Conservation (phyloP, 2,888 invertebrate genomes). For the Nephrotoma appendiculata region DNA sequence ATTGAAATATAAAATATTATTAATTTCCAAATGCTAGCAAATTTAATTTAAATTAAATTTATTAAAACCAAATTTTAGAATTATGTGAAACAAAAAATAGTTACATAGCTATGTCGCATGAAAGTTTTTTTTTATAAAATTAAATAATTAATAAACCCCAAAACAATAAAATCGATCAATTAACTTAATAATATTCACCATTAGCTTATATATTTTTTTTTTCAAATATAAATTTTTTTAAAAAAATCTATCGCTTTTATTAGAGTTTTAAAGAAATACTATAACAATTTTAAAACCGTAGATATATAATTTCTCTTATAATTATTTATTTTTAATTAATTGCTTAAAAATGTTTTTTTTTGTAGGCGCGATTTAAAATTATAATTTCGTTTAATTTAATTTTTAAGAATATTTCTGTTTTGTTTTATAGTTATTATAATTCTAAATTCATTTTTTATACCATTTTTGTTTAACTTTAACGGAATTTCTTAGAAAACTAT, state of each 20-base stretch:
- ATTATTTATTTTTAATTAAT: background rate
- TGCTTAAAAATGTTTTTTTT: background rate
- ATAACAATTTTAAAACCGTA: conserved; percentile 12
- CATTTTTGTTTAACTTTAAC: background rate
- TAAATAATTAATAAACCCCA: background rate
- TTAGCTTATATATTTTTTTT: background rate
- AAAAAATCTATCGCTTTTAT: background rate
- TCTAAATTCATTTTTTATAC: conserved; percentile 3
- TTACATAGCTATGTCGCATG: background rate
- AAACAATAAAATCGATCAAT: background rate
- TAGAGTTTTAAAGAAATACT: conserved; percentile 4
- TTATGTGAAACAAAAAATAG: background rate
- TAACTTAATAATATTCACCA: background rate
- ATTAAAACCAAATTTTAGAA: background rate
- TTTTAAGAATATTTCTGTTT: background rate
- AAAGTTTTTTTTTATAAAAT: background rate
- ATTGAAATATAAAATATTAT: background rate
- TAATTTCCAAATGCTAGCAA: background rate
- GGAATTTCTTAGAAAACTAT: conserved; percentile 1
- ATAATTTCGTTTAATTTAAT: conserved; percentile 4
- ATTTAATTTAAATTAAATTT: background rate
- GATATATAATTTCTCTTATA: background rate
- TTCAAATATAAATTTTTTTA: background rate
- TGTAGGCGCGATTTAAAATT: conserved; percentile 2
- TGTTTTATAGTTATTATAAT: background rate